Conservation (phyloP, 2,888 invertebrate species). For the Drosophila sordidapex region DNA sequence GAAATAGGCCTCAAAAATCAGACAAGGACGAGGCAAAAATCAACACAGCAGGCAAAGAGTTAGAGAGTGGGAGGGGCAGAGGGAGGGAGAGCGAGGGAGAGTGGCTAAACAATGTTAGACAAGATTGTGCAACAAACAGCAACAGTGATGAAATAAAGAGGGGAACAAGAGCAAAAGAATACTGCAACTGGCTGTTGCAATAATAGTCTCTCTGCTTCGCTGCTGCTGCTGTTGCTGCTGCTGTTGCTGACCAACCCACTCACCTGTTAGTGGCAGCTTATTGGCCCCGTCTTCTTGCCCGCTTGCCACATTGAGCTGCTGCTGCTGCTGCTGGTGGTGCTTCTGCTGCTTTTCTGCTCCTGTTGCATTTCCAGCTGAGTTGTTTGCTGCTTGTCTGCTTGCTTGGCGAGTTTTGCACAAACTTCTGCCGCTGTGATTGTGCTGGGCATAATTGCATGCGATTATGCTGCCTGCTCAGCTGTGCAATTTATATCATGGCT, state of each 20-base stretch:
- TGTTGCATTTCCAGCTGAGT: slow-evolving; percentile 70
- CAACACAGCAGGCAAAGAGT: slow-evolving; percentile 41
- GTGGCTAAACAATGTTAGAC: slow-evolving; percentile 78
- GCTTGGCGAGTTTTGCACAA: slow-evolving; percentile 65
- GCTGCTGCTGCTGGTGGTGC: slow-evolving; percentile 3
- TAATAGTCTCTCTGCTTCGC: slow-evolving; percentile 26
- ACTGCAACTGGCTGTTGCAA: slow-evolving; percentile 61
- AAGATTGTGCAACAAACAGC: slow-evolving; percentile 78
- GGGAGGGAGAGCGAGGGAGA: slow-evolving; percentile 13
- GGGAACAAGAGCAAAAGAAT: slow-evolving; percentile 22
- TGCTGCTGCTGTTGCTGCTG: neutral
- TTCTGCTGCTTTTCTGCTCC: slow-evolving; percentile 22
- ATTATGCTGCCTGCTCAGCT: slow-evolving; percentile 85
- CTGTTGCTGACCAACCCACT: slow-evolving; percentile 53
- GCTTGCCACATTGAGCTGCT: neutral
- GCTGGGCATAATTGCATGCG: slow-evolving; percentile 85
- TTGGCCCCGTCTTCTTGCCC: slow-evolving; percentile 38
- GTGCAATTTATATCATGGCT: slow-evolving; percentile 82
- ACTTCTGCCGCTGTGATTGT: slow-evolving; percentile 79
- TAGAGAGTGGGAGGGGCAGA: no score
- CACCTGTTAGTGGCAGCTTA: slow-evolving; percentile 77
- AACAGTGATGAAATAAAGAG: slow-evolving; percentile 21
- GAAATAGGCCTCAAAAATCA: slow-evolving; percentile 62
- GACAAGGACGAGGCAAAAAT: slow-evolving; percentile 66
- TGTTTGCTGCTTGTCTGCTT: slow-evolving; percentile 50